Evolutionary conservation across 2,797 vertebrate genomes (phyloP).

Genomic region (Alfaro cultratus): DNA sequence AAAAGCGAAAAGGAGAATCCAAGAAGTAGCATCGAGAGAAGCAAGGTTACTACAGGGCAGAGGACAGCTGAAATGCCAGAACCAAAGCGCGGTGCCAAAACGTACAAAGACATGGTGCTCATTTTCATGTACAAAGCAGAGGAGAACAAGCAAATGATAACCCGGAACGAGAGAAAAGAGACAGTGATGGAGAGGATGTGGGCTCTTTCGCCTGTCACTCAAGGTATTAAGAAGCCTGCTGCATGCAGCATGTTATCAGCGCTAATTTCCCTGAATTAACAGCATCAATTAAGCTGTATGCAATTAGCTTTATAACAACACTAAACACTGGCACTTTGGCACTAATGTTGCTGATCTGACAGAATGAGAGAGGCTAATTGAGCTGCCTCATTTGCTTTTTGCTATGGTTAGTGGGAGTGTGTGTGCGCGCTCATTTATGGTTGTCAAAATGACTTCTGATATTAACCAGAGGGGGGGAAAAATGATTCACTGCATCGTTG

Average conservation of each 20-base stretch:
- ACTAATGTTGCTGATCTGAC: slow-evolving; percentile 73
- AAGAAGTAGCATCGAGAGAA: slow-evolving; percentile 69
- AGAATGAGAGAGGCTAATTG: slow-evolving; percentile 65
- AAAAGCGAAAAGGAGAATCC: slow-evolving; percentile 35
- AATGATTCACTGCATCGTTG: slow-evolving; percentile 35
- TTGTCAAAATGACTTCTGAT: slow-evolving; percentile 43
- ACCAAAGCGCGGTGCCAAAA: slow-evolving; percentile 61
- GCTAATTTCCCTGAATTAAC: slow-evolving; percentile 76
- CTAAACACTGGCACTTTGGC: slow-evolving; percentile 69
- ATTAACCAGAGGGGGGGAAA: slow-evolving; percentile 43
- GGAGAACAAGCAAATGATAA: slow-evolving; percentile 66
- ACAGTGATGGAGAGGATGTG: slow-evolving; percentile 63
- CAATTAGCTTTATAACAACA: slow-evolving; percentile 78
- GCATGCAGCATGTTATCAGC: slow-evolving; percentile 77
- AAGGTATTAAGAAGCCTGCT: slow-evolving; percentile 73
- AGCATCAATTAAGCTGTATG: slow-evolving; percentile 77
- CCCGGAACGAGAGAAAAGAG: slow-evolving; percentile 55
- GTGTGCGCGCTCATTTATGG: slow-evolving; percentile 30
- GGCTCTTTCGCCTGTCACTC: slow-evolving; percentile 74
- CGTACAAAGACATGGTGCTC: slow-evolving; percentile 35
- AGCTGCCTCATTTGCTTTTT: slow-evolving; percentile 54
- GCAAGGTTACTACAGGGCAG: slow-evolving; percentile 89
- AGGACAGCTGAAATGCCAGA: slow-evolving; percentile 78
- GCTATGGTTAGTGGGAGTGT: slow-evolving; percentile 43
- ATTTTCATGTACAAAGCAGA: slow-evolving; percentile 53